Evolutionary conservation across 2,888 invertebrate species (phyloP).

Genomic region (Phengaris alcon): DNA sequence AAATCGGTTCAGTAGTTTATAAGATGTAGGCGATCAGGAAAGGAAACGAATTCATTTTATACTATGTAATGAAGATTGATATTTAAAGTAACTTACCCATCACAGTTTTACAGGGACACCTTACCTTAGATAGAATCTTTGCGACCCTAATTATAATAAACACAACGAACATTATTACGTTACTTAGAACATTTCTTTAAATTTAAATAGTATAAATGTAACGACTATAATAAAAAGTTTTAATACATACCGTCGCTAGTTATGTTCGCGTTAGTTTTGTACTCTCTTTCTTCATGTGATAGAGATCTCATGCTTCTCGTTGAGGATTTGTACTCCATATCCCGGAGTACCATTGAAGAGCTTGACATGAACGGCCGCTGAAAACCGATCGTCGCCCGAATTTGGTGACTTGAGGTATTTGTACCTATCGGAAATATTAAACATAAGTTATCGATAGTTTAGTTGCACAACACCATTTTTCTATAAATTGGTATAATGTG

Average conservation of each 20-base stretch:
- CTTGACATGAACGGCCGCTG: slow-evolving; percentile 83
- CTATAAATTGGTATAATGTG: neutral
- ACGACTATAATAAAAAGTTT: neutral
- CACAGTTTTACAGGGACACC: too few relatives aligned
- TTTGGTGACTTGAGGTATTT: slow-evolving; percentile 81
- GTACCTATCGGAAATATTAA: slow-evolving; percentile 64
- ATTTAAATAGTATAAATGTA: too few relatives aligned
- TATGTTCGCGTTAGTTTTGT: slow-evolving; percentile 80
- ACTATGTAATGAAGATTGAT: too few relatives aligned
- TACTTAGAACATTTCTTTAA: too few relatives aligned
- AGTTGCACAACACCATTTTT: neutral
- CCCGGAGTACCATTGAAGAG: slow-evolving; percentile 71
- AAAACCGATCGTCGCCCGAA: slow-evolving; percentile 85
- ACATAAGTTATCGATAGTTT: neutral
- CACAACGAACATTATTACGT: too few relatives aligned
- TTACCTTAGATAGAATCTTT: too few relatives aligned
- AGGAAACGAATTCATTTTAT: too few relatives aligned
- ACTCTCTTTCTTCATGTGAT: slow-evolving; percentile 79
- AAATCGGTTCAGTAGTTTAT: too few relatives aligned
- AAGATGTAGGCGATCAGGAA: too few relatives aligned
- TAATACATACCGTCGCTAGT: slow-evolving; percentile 63
- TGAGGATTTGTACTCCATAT: slow-evolving; percentile 81
- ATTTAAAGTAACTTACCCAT: too few relatives aligned
- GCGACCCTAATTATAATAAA: too few relatives aligned
- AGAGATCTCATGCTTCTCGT: slow-evolving; percentile 79